phyloP scores from a whole-genome alignment of 2,797 vertebrate genomes.

The Cyprinodon diabolis region DNA sequence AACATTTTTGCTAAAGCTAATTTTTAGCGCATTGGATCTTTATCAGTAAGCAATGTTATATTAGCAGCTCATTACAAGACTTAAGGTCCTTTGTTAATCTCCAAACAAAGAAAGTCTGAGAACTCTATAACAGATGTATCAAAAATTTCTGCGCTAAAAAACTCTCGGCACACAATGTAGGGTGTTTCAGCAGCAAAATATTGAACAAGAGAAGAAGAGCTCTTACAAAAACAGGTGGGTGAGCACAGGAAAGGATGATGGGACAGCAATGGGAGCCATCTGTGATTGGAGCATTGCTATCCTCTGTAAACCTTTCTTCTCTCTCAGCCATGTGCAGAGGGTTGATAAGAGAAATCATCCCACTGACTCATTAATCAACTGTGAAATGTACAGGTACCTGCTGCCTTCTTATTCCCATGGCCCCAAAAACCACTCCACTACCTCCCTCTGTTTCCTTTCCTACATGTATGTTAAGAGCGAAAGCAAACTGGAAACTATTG shows the following conservation, averaged over 20 bases:
- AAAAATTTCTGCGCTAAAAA: constrained; percentile 37
- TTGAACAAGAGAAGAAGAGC: constrained; percentile 45
- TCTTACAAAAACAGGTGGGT: constrained; percentile 68
- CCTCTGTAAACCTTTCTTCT: constrained; percentile 73
- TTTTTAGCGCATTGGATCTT: constrained; percentile 34
- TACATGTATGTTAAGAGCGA: constrained; percentile 46
- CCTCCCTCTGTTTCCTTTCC: constrained; percentile 51
- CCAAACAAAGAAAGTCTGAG: constrained; percentile 50
- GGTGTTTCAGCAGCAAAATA: constrained; percentile 53
- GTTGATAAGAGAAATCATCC: constrained; percentile 83
- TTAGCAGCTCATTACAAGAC: constrained; percentile 57
- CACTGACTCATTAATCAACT: constrained; percentile 83
- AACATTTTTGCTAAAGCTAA: constrained; percentile 41
- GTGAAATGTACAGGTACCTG: constrained; percentile 81
- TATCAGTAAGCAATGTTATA: constrained; percentile 35
- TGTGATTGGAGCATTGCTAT: constrained; percentile 74
- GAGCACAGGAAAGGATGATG: constrained; percentile 72
- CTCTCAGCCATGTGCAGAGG: constrained; percentile 73
- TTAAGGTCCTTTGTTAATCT: constrained; percentile 66
- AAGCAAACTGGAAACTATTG: constrained; percentile 71
- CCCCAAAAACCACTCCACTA: constrained; percentile 60
- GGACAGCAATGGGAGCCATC: constrained; percentile 67
- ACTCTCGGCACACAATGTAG: constrained; percentile 14
- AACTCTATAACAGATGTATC: constrained; percentile 50
- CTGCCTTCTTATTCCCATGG: constrained; percentile 73